These are phyloP conservation scores for Choloepus didactylus DNA, from an alignment of 2,797 vertebrate genomes.

Conservation along the genomic window DNA sequence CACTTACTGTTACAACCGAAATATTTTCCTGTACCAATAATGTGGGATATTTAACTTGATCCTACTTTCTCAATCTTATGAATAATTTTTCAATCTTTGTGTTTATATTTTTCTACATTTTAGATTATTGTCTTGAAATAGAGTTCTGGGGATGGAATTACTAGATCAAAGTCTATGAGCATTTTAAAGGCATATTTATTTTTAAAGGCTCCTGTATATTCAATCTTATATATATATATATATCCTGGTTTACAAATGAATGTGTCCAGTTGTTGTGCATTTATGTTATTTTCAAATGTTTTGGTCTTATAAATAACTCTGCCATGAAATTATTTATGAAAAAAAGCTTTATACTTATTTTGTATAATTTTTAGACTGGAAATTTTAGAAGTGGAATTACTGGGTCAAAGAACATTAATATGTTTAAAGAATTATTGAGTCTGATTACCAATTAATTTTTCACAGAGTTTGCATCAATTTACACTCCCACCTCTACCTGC, in stretches of 20 bases:
- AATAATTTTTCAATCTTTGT: conserved; percentile 62
- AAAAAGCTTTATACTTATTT: conserved; percentile 41
- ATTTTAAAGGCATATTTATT: conserved; percentile 60
- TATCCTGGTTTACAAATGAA: conserved; percentile 33
- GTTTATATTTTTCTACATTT: conserved; percentile 41
- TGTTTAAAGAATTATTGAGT: conserved; percentile 63
- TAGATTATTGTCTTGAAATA: conserved; percentile 54
- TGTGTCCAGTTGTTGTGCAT: neutral
- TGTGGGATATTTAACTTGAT: conserved; percentile 67
- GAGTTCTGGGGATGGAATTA: conserved; percentile 53
- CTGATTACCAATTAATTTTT: conserved; percentile 65
- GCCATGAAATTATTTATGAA: conserved; percentile 64
- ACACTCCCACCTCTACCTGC: neutral
- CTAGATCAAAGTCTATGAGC: neutral
- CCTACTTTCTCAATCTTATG: conserved; percentile 56
- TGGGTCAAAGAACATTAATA: conserved; percentile 43
- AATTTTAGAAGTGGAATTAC: conserved; percentile 62
- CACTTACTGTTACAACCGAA: conserved; percentile 68
- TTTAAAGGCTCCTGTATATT: conserved; percentile 23
- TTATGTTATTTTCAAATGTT: conserved; percentile 53
- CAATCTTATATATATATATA: conserved; percentile 7
- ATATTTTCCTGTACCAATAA: conserved; percentile 53
- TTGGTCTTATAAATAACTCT: conserved; percentile 56
- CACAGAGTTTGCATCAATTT: conserved; percentile 53
- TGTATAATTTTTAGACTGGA: conserved; percentile 40